Evolutionary conservation across 2,888 invertebrate species (phyloP).

Genomic region (Mystacides longicornis): DNA sequence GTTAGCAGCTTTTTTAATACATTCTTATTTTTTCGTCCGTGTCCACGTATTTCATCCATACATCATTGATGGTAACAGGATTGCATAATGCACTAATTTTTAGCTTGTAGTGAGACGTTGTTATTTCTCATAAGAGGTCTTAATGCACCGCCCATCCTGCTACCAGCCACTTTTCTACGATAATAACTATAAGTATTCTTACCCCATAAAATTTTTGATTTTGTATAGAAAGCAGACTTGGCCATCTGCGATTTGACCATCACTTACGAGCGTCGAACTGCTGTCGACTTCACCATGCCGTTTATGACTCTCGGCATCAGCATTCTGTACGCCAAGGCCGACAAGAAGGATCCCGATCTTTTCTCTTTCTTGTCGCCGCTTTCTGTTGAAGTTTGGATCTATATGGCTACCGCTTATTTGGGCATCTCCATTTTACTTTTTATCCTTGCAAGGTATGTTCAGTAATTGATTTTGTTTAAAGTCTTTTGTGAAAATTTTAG

Average conservation of each 20-base stretch:
- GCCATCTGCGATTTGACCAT: conserved; percentile 95
- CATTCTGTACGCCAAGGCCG: conserved; percentile 76
- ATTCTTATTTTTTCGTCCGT: too few relatives aligned
- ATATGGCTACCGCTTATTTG: conserved; percentile 79
- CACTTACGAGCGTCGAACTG: conserved; percentile 79
- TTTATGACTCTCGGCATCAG: conserved; percentile 96
- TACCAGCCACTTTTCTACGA: too few relatives aligned
- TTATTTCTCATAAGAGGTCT: too few relatives aligned
- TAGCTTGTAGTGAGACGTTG: too few relatives aligned
- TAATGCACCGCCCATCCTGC: too few relatives aligned
- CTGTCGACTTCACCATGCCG: conserved; percentile 92
- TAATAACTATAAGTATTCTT: too few relatives aligned
- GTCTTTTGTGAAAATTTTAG: not conserved
- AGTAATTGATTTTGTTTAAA: not conserved
- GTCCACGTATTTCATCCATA: too few relatives aligned
- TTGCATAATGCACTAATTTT: too few relatives aligned
- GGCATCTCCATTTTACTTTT: conserved; percentile 77
- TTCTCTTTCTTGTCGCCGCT: conserved; percentile 88
- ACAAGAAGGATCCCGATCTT: conserved; percentile 68
- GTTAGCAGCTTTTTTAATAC: too few relatives aligned
- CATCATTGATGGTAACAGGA: too few relatives aligned
- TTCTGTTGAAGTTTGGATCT: conserved; percentile 81
- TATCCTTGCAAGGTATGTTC: conserved; percentile 61
- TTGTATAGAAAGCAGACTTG: conserved; percentile 78
- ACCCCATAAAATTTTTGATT: conserved; percentile 19